Evolutionary conservation across 2,113 vertebrate genomes (phyloP).

Genomic region (Ploceus nigricollis): DNA sequence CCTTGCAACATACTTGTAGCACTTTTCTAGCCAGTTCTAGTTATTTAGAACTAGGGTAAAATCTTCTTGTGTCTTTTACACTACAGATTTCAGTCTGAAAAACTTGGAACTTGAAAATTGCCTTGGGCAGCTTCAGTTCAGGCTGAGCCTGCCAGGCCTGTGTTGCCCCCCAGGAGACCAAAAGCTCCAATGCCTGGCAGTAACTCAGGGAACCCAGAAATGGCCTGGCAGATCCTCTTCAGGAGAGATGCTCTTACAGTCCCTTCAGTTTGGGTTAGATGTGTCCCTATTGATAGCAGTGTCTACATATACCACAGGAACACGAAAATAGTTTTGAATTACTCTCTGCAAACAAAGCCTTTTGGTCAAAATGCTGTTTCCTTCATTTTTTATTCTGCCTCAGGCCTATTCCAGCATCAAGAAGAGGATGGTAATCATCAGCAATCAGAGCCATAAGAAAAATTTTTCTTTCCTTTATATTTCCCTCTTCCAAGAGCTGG

Average conservation of each 20-base stretch:
- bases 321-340: background rate
- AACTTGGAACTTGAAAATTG: background rate
- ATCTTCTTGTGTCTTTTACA: background rate
- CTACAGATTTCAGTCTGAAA: background rate
- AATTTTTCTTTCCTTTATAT: background rate
- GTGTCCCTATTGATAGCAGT: rapidly evolving
- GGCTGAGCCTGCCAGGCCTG: background rate
- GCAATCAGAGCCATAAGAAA: background rate
- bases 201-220: background rate
- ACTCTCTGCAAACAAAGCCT: background rate
- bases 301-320: background rate
- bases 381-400: background rate
- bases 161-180: background rate
- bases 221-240: background rate
- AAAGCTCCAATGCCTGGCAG: background rate
- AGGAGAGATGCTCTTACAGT: background rate
- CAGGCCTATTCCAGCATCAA: background rate
- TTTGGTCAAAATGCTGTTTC: background rate
- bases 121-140: background rate
- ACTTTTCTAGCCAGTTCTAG: background rate
- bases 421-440: background rate
- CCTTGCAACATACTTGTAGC: background rate
- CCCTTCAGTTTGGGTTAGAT: background rate
- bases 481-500: background rate
- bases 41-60: background rate